Percentiles rank a stretch among this genome's conserved stretches.
phyloP scores from a whole-genome alignment of 2,113 vertebrate species.

The Rhodinocichla rosea region DNA sequence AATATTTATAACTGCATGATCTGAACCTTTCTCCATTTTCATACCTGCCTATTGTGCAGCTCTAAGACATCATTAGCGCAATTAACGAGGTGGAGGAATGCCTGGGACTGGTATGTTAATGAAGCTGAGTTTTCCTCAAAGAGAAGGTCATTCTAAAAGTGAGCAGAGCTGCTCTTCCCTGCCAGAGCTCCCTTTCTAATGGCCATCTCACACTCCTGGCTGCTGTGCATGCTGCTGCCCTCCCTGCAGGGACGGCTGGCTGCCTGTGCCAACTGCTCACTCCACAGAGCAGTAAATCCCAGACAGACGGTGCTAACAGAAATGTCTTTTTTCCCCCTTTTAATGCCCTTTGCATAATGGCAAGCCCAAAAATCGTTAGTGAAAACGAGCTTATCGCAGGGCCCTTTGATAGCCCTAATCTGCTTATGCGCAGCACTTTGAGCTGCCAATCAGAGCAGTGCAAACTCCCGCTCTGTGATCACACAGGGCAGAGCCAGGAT shows the following conservation, averaged over 20 bases:
- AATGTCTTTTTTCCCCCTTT: slow-evolving; percentile 48
- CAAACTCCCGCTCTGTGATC: slow-evolving; percentile 46
- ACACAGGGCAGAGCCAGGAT: slow-evolving; percentile 42
- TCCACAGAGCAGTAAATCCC: slow-evolving; percentile 46
- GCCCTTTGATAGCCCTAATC: slow-evolving; percentile 70
- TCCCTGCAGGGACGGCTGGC: slow-evolving; percentile 32
- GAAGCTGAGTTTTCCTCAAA: slow-evolving; percentile 35
- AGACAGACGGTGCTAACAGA: slow-evolving; percentile 52
- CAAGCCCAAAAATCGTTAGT: slow-evolving; percentile 61
- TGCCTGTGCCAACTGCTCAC: slow-evolving; percentile 45
- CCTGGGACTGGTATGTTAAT: slow-evolving; percentile 35
- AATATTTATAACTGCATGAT: slow-evolving; percentile 43
- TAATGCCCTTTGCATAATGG: slow-evolving; percentile 69
- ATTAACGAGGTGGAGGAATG: slow-evolving; percentile 33
- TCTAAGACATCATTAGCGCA: slow-evolving; percentile 25
- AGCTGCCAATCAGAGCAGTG: slow-evolving; percentile 59
- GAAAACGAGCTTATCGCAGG: slow-evolving; percentile 66
- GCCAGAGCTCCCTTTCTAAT: slow-evolving; percentile 35
- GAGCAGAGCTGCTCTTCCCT: slow-evolving; percentile 9
- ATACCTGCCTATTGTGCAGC: neutral
- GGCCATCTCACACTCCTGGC: neutral
- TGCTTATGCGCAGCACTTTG: slow-evolving; percentile 63
- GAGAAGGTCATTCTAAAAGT: slow-evolving; percentile 46
- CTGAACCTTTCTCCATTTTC: neutral
- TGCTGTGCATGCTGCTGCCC: neutral